A percentile compares a stretch with the other conserved stretches of the same genome.
Evolutionary conservation across 2,888 invertebrate species (phyloP).

Genomic region (Lagria hirta): DNA sequence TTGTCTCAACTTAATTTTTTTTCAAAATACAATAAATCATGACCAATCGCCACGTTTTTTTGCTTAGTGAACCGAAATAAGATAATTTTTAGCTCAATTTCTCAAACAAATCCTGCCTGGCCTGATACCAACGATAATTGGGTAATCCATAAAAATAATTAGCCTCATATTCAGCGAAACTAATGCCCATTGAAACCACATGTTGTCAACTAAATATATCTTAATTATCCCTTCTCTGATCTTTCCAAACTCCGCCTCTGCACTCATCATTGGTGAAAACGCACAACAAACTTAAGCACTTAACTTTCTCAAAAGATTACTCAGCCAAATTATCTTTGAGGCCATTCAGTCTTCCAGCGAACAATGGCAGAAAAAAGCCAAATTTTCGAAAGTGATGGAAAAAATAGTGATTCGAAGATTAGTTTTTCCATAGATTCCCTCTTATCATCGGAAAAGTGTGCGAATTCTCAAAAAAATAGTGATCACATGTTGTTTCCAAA

Average conservation of each 20-base stretch:
- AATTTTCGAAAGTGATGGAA: slow-evolving; percentile 4
- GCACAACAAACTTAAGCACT: slow-evolving; percentile 20
- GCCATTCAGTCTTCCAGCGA: slow-evolving; percentile 17
- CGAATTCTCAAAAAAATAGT: no score
- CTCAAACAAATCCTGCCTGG: slow-evolving; percentile 5
- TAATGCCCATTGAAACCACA: slow-evolving; percentile 30
- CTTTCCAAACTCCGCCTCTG: slow-evolving; percentile 28
- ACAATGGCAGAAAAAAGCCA: slow-evolving; percentile 2
- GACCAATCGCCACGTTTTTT: background rate
- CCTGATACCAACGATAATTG: slow-evolving; percentile 18
- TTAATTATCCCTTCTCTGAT: slow-evolving; percentile 40
- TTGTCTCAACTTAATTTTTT: no score
- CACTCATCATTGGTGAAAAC: slow-evolving; percentile 34
- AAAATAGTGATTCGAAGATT: slow-evolving; percentile 23
- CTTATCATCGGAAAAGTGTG: slow-evolving; percentile 27
- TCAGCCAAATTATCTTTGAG: slow-evolving; percentile 23
- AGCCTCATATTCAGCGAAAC: slow-evolving; percentile 9
- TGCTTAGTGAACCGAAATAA: no score
- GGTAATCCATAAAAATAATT: slow-evolving; percentile 23
- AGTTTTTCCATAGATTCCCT: slow-evolving; percentile 47
- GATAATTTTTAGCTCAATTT: slow-evolving; percentile 24
- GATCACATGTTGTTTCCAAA: background rate
- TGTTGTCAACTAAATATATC: slow-evolving; percentile 43
- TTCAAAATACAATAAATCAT: background rate
- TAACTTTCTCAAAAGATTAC: slow-evolving; percentile 32